A percentile compares a stretch with the other conserved stretches of the same genome.
These are phyloP conservation scores for Serinus canaria DNA, from an alignment of 2,113 vertebrate genomes.

Conservation along the genomic window DNA sequence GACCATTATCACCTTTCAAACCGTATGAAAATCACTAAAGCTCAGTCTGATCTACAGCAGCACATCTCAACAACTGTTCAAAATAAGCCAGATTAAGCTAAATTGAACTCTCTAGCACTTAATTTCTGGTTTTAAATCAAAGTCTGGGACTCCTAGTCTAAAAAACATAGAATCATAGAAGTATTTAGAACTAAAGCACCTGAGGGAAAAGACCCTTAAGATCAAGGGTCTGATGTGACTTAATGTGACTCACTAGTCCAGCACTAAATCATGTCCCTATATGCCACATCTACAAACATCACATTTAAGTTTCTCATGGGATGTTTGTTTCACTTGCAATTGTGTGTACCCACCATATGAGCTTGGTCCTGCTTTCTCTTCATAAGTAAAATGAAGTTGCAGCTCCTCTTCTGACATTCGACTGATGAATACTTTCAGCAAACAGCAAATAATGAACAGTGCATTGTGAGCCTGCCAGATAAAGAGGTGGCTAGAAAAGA, in stretches of 20 bases:
- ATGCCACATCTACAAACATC: accelerated
- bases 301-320: not conserved
- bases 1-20: not conserved
- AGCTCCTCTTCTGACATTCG: conserved; percentile 90
- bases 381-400: conserved; percentile 89
- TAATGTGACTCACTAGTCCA: not conserved
- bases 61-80: not conserved
- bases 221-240: too few species aligned
- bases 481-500: conserved; percentile 87
- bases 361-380: conserved; percentile 81
- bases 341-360: conserved; percentile 76
- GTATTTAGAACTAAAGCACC: too few species aligned
- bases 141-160: not conserved
- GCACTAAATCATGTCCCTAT: not conserved
- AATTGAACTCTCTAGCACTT: not conserved
- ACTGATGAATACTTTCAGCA: conserved; percentile 94
- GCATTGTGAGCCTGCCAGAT: conserved; percentile 99
- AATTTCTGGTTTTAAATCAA: not conserved
- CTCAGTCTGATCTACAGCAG: not conserved
- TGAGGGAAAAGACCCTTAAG: not conserved
- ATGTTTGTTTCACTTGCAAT: not conserved
- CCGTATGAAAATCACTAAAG: not conserved
- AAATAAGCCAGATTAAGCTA: not conserved
- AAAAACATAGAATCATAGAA: not conserved
- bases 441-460: conserved; percentile 92